Evolutionary conservation across 1,140 invertebrate species (phyloP), one percentile per base, ranked within the genome.

Genomic region (Plectrocnemia conspersa): DNA sequence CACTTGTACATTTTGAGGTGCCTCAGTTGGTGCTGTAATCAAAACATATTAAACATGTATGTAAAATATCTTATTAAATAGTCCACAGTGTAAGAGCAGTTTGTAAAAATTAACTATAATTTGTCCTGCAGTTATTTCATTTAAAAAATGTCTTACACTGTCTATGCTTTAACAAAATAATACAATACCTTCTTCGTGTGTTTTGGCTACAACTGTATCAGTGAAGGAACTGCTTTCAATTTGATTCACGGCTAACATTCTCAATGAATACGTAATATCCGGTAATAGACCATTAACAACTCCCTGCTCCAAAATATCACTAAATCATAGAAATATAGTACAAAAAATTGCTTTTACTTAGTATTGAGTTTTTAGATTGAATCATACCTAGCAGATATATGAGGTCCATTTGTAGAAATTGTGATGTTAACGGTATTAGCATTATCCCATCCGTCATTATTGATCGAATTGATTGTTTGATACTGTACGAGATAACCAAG

Each of bases 401-500:
- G 52, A 25, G 40, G 52, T 1, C 42, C 52, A 33, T 52, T 58
- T 6, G 52, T 56, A 9, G 59, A 36, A 29, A 61, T 61, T 11
- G 59, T 61, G 22, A 61, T 23, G 35, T 61, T 61, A 3, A 61
- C 52, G 27, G 55, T 56, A 47, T 61, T 57, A 18, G 47, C 44
- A 48, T 49, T 53, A 41, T 61, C 59, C 59, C 59, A 61, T 13
- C 53, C 33, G 16, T 52, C 48, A 27, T 21, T 41, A 13, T 36
- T 29, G 9, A 47, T 42, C 1, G 23, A 78, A 61, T 0, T 77
- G 66, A 58, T 32, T 11, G 52, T 19, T 63, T 79, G 76, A 66
- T 86, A 86, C 64, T 88, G 85, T 38, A 88, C 80, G 24, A 86
- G 71, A 65, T 90, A 92, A 48, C 82, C 82, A 24, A 83, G 71